A percentile compares a stretch with the other conserved stretches of the same genome.
These are phyloP conservation scores for Leptinotarsa defecta DNA, from an alignment of 1,140 invertebrate genomes.

Conservation along the genomic window DNA sequence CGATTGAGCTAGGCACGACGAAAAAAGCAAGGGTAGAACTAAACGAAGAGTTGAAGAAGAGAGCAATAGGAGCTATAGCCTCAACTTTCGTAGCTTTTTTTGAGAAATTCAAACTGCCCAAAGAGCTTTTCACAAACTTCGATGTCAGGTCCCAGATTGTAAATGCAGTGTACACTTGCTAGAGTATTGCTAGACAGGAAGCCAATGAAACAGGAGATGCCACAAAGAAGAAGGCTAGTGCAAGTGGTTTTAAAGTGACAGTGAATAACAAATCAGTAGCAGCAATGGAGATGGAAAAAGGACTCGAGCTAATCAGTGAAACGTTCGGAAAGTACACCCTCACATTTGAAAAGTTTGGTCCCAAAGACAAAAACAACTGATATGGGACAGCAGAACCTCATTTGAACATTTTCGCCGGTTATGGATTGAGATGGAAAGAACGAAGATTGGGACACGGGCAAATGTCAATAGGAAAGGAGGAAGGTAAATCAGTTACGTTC, in stretches of 20 bases:
- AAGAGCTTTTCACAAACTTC: not conserved
- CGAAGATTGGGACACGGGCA: conserved; percentile 23
- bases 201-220: not conserved
- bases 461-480: conserved; percentile 16
- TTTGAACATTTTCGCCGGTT: conserved; percentile 26
- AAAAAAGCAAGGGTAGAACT: not conserved
- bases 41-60: not conserved
- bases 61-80: not conserved
- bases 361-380: conserved; percentile 12
- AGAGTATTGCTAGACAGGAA: not conserved
- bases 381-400: conserved; percentile 30
- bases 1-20: not conserved
- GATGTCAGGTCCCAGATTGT: not conserved
- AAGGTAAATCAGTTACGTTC: not conserved
- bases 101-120: not conserved
- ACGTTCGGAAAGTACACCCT: not conserved
- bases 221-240: not conserved
- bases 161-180: not conserved
- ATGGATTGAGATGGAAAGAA: conserved; percentile 17
- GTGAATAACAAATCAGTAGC: not conserved
- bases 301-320: no score
- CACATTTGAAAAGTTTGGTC: not conserved
- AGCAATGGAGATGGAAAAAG: not conserved
- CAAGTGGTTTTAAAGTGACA: not conserved
- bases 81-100: not conserved